Base-by-base conservation (phyloP, 2,888 invertebrate genomes). In the Epistrophe grossulariae region DNA sequence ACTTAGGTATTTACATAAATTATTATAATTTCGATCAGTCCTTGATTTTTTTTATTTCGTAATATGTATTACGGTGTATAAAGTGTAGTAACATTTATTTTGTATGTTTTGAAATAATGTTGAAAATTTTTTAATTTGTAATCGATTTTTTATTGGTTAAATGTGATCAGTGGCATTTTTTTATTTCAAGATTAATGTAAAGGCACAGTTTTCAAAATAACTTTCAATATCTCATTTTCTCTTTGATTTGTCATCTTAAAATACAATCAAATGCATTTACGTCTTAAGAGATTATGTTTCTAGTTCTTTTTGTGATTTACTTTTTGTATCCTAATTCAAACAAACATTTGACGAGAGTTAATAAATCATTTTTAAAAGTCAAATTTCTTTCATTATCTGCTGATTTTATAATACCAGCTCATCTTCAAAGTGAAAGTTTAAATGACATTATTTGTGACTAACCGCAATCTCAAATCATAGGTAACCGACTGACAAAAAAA, bases 11-110 rank as follows among this genome's bases (percentile, higher is more conserved):
- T 81, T 87, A 87, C 87, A 87, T 60, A 38, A 15, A 66, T 71
- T 17, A 66, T 71, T 17, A 60, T 78, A 79, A 76, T 79, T 85
- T 79, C 43, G 82, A 76, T 87, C 87, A 87, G 87, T 87, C 87
- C 74, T 45, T 85, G 78, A 55, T 73, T 77, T 73, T 40, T 59
- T 68, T 43, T 19, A 28, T 7, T 79, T 31, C 35, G 31, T 28
- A 43, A 28, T 11, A 71, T 35, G 0, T 8, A 35, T 19, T 60
- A 57, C 6, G 11, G 48, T 43, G 19, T 13, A 45, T 38, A 19
- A 9, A 60, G 60, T 38, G 17, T 7, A 38, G 38, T 60, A 13
- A 57, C 17, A 35, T 17, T n/a, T 13, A 13, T 9, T 62, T 15
- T 40, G 8, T 62, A 24, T 24, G 7, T 17, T 11, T 59, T 31